Conservation (phyloP, 1,140 invertebrate species). For the Scaptomyza hsui region DNA sequence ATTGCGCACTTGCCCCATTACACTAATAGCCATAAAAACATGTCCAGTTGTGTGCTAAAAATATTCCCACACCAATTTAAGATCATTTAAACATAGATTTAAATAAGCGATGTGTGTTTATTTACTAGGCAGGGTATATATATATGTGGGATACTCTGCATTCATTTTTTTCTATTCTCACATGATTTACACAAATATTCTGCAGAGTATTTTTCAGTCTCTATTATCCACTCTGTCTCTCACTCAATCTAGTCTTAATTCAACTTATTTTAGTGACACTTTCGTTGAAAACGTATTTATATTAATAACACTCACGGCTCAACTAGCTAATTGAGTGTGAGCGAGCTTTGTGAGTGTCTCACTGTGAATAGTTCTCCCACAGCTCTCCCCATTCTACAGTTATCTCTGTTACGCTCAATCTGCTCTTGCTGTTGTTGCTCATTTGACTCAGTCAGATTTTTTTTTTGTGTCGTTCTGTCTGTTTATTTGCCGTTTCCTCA, state of each 20-base stretch:
- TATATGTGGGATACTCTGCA: no score
- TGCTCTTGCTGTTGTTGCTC: conserved; percentile 36
- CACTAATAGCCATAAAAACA: conserved; percentile 37
- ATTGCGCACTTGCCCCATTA: conserved; percentile 64
- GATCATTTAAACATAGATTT: background rate
- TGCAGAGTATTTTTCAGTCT: background rate
- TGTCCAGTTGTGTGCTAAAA: background rate
- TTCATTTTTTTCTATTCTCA: no score
- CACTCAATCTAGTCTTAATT: background rate
- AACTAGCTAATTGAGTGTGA: conserved; percentile 42
- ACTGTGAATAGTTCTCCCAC: background rate
- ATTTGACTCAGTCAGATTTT: conserved; percentile 41
- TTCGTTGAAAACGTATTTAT: conserved; percentile 24
- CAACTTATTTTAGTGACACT: conserved; percentile 7
- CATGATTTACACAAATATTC: background rate
- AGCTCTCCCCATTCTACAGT: background rate
- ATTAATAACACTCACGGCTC: conserved; percentile 26
- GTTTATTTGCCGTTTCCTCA: conserved; percentile 79
- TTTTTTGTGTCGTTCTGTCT: conserved; percentile 31
- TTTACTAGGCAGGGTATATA: no score
- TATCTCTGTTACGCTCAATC: conserved; percentile 24
- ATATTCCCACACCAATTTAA: conserved; percentile 42
- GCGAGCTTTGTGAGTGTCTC: conserved; percentile 5
- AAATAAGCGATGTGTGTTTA: background rate
- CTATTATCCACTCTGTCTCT: background rate